Conservation (phyloP, 2,113 vertebrate species). For the Leucoraja erinaceus region DNA sequence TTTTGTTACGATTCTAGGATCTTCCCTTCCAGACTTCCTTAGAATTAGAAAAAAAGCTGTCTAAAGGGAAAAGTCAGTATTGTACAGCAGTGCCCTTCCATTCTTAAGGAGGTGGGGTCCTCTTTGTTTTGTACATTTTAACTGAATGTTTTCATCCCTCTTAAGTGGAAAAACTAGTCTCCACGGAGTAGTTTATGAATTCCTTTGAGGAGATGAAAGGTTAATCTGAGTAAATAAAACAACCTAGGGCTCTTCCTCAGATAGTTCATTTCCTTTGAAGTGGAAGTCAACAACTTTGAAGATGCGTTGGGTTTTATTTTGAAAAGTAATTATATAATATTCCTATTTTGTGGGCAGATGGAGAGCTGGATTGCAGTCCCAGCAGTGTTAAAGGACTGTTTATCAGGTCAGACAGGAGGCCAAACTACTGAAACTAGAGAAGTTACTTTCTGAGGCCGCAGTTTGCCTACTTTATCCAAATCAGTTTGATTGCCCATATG, state of each 20-base stretch:
- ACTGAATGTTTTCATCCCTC: neutral
- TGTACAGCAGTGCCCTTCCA: neutral
- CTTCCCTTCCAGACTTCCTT: neutral
- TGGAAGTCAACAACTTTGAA: constrained; percentile 10
- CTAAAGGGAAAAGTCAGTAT: neutral
- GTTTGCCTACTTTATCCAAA: too few relatives aligned
- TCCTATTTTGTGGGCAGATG: neutral
- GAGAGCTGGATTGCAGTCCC: neutral
- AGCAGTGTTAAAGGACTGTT: neutral
- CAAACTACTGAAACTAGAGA: neutral
- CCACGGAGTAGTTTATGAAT: neutral
- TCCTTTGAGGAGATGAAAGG: neutral
- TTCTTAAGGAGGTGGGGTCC: neutral
- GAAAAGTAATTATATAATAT: neutral
- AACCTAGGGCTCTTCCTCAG: neutral
- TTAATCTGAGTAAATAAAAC: constrained; percentile 28
- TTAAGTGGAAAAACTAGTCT: neutral
- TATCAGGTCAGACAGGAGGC: neutral
- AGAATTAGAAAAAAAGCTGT: neutral
- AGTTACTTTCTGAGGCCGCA: neutral
- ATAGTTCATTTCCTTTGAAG: constrained; percentile 15
- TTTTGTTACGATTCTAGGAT: neutral
- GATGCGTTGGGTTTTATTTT: neutral
- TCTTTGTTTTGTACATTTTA: neutral
- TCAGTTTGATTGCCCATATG: neutral